These are phyloP conservation scores for Paramormyrops hopkinsi DNA, from an alignment of 2,797 vertebrate genomes.

Conservation along the genomic window DNA sequence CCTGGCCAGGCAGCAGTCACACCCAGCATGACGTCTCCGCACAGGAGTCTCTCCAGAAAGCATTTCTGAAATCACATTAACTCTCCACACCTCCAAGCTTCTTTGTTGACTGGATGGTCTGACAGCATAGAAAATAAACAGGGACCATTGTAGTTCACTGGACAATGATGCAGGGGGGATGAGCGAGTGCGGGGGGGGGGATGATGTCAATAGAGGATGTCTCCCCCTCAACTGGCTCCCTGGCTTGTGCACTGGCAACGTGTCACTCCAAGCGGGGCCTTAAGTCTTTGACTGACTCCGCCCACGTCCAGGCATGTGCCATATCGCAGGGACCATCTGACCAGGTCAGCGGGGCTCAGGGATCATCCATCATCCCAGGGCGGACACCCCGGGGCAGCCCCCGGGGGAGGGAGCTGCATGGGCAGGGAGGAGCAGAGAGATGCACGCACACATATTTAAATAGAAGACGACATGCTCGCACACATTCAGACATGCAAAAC, in stretches of 20 bases:
- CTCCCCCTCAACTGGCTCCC: constrained; percentile 47
- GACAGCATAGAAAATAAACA: constrained; percentile 31
- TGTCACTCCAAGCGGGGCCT: constrained; percentile 46
- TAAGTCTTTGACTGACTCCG: constrained; percentile 43
- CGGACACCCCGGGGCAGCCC: constrained; percentile 36
- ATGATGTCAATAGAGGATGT: not conserved
- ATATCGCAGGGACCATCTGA: constrained; percentile 72
- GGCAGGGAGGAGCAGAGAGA: not conserved
- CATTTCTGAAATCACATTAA: not conserved
- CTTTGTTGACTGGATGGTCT: constrained; percentile 45
- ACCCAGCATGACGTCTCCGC: not conserved
- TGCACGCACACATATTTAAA: not conserved
- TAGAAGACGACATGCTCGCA: constrained; percentile 27
- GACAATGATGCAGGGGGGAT: constrained; percentile 26
- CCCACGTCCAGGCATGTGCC: constrained; percentile 31
- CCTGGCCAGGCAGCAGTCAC: not conserved
- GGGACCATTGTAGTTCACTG: constrained; percentile 32
- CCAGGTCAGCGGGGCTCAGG: constrained; percentile 53
- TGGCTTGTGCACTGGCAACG: constrained; percentile 49
- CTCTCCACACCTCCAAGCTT: constrained; percentile 20
- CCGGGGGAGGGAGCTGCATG: not conserved
- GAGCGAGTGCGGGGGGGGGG: constrained; percentile 23
- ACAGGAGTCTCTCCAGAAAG: not conserved
- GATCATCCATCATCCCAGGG: constrained; percentile 84
- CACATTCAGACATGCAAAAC: constrained; percentile 30